Base-by-base conservation (phyloP, 2,888 invertebrate genomes). In the Caradrina clavipalpis region DNA sequence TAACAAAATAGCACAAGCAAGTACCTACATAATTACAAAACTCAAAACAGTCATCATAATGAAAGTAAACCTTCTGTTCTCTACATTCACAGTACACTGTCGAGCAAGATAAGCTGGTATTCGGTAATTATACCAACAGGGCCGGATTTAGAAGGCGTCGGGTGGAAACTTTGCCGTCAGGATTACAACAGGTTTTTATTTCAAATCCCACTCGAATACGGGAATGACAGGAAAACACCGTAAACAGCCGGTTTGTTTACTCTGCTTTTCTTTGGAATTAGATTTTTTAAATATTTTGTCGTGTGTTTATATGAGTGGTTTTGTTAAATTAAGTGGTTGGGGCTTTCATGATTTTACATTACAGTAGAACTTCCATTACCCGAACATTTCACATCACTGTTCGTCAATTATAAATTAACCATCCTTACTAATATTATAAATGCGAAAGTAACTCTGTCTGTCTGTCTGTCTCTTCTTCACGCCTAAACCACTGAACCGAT, bases 71-170 rank as follows among this genome's bases (percentile, higher is more conserved):
- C 59, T 73, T 69, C 56, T 73, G 51, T 10, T 1, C 0, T 49
- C 8, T 3, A 22, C 31, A 56, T 47, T 11, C 0, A 0, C 17
- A 11, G 31, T 45, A 26, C 39, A 78, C 45, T 45, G 74, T 64
- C 69, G 22, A 61, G 66, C 51, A 74, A 80, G 77, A 80, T 77
- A 80, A 75, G 80, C 77, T 45, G 53, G 65, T 47, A 61, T 50
- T 59, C 21, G 42, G 76, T 69, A 77, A 77, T 77, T 77, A 77
- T 62, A 59, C 74, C 61, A 59, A 69, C 58, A 62, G 59, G 49
- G 17, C 69, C 69, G 77, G 62, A 80, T 62, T 75, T 13, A 10
- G 42, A 17, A 45, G 49, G 61, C 49, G 62, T 60, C 51, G 60
- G 59, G n/a, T 31, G 49, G 39, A 19, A n/a, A 63, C 59, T 63